Percentiles rank a stretch among this genome's conserved stretches.
These are phyloP conservation scores for Lethrus apterus DNA, from an alignment of 1,140 invertebrate genomes.

Conservation along the genomic window DNA sequence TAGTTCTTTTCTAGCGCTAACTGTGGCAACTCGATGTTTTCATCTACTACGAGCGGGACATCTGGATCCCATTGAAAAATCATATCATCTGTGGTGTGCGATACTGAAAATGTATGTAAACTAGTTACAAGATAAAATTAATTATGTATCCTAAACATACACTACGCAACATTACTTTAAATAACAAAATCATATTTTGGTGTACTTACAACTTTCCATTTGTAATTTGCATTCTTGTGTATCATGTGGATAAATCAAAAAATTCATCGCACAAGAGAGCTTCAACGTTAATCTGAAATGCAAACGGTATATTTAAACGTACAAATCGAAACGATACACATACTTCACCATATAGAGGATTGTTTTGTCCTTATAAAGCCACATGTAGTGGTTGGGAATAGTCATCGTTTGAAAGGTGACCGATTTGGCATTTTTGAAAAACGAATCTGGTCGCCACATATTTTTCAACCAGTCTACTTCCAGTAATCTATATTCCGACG, in stretches of 20 bases:
- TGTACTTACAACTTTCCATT: constrained; percentile 82
- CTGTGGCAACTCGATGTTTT: constrained; percentile 81
- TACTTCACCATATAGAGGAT: constrained; percentile 83
- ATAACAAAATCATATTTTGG: neutral
- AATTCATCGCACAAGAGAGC: constrained; percentile 86
- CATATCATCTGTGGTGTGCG: constrained; percentile 84
- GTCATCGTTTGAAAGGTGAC: constrained; percentile 92
- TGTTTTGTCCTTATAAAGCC: constrained; percentile 82
- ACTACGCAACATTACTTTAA: neutral
- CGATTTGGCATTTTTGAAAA: constrained; percentile 85
- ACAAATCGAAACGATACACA: constrained; percentile 27
- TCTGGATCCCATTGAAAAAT: constrained; percentile 86
- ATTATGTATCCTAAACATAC: neutral
- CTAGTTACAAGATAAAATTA: neutral
- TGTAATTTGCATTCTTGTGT: constrained; percentile 86
- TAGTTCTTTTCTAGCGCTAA: constrained; percentile 75
- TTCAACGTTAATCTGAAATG: constrained; percentile 65
- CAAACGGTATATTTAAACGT: constrained; percentile 6
- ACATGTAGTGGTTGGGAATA: constrained; percentile 85
- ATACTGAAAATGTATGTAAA: constrained; percentile 52
- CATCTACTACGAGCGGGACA: constrained; percentile 80
- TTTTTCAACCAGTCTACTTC: constrained; percentile 85
- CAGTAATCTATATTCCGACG: constrained; percentile 75
- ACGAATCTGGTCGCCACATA: constrained; percentile 86
- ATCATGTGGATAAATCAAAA: constrained; percentile 84